Conservation (phyloP, 2,888 invertebrate species). For the Drosophila ustulata region DNA sequence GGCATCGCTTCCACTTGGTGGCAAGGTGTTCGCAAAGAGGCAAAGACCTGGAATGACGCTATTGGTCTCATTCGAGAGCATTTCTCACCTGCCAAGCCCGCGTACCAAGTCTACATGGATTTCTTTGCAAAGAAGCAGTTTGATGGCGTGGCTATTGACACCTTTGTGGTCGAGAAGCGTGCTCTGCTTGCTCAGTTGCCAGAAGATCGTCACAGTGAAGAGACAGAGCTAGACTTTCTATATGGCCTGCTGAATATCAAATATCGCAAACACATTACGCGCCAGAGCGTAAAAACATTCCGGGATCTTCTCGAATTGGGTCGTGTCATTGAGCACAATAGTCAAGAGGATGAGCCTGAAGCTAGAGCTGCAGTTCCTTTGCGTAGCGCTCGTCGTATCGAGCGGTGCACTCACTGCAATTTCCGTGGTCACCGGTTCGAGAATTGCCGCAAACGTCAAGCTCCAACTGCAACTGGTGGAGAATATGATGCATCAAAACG, state of each 20-base stretch:
- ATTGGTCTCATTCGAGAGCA: constrained; percentile 80
- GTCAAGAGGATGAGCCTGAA: constrained; percentile 56
- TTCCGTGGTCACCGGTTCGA: constrained; percentile 79
- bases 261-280: constrained; percentile 80
- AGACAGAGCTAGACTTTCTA: constrained; percentile 80
- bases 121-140: constrained; percentile 79
- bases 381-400: constrained; percentile 52
- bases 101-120: constrained; percentile 83
- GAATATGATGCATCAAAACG: constrained; percentile 3
- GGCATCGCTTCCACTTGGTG: constrained; percentile 83
- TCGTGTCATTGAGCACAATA: constrained; percentile 80
- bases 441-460: constrained; percentile 77
- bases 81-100: constrained; percentile 82
- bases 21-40: constrained; percentile 83
- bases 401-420: constrained; percentile 80
- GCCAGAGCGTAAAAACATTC: constrained; percentile 76
- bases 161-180: constrained; percentile 81
- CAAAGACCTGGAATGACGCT: constrained; percentile 78
- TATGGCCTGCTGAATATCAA: constrained; percentile 80
- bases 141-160: constrained; percentile 72
- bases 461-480: neutral
- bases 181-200: constrained; percentile 83
- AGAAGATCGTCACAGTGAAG: constrained; percentile 79
- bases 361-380: constrained; percentile 37
- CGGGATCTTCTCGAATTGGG: constrained; percentile 80